Percentiles rank a stretch among this genome's conserved stretches.
phyloP scores from a whole-genome alignment of 2,888 invertebrate species.

The Aspidiotus destructor region DNA sequence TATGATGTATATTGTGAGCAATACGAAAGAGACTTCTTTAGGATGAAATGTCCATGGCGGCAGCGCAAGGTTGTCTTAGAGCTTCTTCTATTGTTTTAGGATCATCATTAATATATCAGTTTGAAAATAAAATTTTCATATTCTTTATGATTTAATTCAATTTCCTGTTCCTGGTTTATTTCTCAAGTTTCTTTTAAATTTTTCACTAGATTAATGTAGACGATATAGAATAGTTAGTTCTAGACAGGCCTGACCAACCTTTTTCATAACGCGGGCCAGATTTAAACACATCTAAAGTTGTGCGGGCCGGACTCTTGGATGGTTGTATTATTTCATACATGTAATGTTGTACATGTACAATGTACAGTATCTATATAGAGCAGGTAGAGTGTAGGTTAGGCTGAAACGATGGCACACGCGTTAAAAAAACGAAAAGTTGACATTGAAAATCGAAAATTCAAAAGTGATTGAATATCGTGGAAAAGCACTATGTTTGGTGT shows the following conservation, averaged over 20 bases:
- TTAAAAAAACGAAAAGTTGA: slow-evolving; percentile 4
- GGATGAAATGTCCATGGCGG: no score
- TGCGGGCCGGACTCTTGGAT: neutral
- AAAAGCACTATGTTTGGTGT: slow-evolving; percentile 1
- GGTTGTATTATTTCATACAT: neutral
- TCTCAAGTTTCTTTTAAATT: no score
- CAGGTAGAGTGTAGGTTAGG: neutral
- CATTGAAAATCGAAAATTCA: slow-evolving; percentile 1
- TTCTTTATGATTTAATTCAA: no score
- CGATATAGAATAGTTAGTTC: no score
- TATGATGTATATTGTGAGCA: no score
- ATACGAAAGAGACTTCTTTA: no score
- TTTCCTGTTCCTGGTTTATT: no score
- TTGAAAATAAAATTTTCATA: no score
- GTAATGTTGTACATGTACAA: neutral
- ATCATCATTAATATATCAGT: no score
- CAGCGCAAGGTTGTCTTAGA: no score
- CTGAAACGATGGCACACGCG: neutral
- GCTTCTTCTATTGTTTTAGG: no score
- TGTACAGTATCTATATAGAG: neutral
- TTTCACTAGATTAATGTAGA: no score
- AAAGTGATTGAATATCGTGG: slow-evolving; percentile 1
- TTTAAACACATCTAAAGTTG: neutral
- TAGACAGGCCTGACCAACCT: neutral
- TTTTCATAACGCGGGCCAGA: neutral